These are phyloP conservation scores for Noctua janthe DNA, from an alignment of 2,888 invertebrate species.

Conservation along the genomic window DNA sequence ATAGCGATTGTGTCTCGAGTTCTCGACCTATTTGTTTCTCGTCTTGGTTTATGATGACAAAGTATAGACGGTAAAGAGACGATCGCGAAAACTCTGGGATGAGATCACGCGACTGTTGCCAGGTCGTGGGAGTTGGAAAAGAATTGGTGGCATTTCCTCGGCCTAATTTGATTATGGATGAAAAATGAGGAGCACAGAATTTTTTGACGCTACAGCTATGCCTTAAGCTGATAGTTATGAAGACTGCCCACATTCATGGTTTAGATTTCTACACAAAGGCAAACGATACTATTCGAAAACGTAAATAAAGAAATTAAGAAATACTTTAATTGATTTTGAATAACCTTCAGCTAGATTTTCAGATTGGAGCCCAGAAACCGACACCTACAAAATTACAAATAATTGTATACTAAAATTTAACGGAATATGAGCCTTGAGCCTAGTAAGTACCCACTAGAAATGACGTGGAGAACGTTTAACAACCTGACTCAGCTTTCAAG, in stretches of 20 bases:
- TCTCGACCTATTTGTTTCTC: slow-evolving; percentile 49
- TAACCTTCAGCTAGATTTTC: neutral
- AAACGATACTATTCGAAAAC: neutral
- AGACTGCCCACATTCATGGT: neutral
- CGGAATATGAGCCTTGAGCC: neutral
- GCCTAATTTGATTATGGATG: neutral
- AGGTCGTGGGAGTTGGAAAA: slow-evolving; percentile 1
- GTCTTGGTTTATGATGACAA: slow-evolving; percentile 27
- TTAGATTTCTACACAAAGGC: neutral
- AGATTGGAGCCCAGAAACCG: neutral
- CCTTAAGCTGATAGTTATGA: neutral
- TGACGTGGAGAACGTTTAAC: neutral
- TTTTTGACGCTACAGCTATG: neutral
- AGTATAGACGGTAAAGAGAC: slow-evolving; percentile 59
- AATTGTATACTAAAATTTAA: neutral
- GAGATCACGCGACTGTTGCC: slow-evolving; percentile 46
- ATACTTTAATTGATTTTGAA: neutral
- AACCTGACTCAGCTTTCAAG: neutral
- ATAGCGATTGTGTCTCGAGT: slow-evolving; percentile 36
- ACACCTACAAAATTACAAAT: neutral
- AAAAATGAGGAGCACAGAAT: neutral
- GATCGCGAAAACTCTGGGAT: slow-evolving; percentile 30
- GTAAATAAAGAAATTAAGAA: too few relatives aligned
- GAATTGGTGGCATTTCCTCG: neutral
- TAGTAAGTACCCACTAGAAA: neutral